Conservation (phyloP, 2,113 vertebrate genomes). For the Cepphus grylle region DNA sequence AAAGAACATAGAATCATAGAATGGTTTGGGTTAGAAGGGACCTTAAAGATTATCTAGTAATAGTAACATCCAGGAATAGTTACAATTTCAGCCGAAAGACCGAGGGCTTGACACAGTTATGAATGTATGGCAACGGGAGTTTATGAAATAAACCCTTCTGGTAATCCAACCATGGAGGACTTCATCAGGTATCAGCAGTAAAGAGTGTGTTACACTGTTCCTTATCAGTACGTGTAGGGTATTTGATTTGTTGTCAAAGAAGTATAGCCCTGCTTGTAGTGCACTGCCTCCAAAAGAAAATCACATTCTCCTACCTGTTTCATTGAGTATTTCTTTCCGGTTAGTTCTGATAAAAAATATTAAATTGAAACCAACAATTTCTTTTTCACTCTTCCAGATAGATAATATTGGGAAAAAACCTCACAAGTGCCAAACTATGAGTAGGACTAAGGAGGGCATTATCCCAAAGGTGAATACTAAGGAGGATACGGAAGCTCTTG, state of each 20-base stretch:
- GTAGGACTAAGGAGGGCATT: neutral
- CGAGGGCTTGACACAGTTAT: neutral
- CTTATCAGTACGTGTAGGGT: rapidly evolving
- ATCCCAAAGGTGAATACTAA: neutral
- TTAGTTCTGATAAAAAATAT: neutral
- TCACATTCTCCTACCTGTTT: neutral
- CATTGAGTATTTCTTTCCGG: neutral
- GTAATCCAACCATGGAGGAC: neutral
- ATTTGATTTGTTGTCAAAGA: neutral
- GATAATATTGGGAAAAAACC: rapidly evolving
- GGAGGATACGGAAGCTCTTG: neutral
- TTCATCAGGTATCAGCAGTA: neutral
- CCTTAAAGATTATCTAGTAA: too few species aligned
- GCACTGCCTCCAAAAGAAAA: neutral
- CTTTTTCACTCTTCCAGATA: neutral
- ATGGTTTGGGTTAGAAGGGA: too few species aligned
- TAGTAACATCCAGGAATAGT: neutral
- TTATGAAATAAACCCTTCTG: neutral
- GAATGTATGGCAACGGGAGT: neutral
- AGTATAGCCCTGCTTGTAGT: neutral
- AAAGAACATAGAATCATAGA: neutral
- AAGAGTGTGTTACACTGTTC: neutral
- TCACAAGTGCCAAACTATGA: neutral
- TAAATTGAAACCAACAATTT: neutral
- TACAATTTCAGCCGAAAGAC: neutral